These are phyloP conservation scores for Coelinius sp. DNA, from an alignment of 2,888 invertebrate genomes.

Conservation along the genomic window DNA sequence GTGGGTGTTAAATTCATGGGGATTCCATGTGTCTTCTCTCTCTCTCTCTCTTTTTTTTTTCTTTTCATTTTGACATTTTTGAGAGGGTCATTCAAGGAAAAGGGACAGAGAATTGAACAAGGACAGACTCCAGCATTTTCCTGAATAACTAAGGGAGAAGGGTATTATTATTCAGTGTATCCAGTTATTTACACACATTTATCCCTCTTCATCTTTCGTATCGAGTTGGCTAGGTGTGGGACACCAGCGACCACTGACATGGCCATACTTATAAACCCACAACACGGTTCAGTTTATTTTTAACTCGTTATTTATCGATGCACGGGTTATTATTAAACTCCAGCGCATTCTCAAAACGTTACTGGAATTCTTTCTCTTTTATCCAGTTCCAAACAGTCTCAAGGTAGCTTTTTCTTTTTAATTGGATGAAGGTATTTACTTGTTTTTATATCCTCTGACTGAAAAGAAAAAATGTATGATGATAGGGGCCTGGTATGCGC, in stretches of 20 bases:
- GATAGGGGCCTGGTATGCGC: not conserved
- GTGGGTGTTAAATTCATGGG: constrained; percentile 25
- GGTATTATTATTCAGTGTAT: constrained; percentile 5
- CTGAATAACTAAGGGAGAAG: not conserved
- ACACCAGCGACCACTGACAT: not conserved
- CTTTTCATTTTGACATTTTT: not conserved
- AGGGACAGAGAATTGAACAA: not conserved
- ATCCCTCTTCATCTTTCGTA: constrained; percentile 4
- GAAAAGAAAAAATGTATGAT: not conserved
- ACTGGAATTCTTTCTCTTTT: constrained; percentile 5
- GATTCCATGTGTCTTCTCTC: constrained; percentile 15
- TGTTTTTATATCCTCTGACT: not conserved
- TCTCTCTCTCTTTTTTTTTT: not conserved
- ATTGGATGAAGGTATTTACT: not conserved
- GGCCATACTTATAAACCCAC: constrained; percentile 1
- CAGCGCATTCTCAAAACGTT: constrained; percentile 15
- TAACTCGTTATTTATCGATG: constrained; percentile 38
- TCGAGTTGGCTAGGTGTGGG: not conserved
- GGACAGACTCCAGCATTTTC: not conserved
- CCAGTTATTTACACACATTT: not conserved
- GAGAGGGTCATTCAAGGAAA: not conserved
- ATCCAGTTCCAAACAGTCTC: constrained; percentile 7
- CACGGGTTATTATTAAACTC: constrained; percentile 38
- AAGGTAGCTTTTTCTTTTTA: not conserved
- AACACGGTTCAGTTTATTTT: constrained; percentile 38